Conservation (phyloP, 2,888 invertebrate genomes). For the Serripes groenlandicus region DNA sequence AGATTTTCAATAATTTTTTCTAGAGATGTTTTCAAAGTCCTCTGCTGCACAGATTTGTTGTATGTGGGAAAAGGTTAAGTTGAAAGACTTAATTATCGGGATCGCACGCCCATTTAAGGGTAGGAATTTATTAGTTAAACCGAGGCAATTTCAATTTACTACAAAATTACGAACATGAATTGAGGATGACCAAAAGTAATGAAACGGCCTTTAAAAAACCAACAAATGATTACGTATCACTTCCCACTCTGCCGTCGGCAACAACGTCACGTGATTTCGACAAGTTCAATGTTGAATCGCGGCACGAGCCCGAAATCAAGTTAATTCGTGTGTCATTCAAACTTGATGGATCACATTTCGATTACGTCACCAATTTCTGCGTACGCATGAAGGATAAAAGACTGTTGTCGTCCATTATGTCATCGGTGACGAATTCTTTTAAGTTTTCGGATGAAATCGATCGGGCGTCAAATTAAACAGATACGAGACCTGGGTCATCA, state of each 20-base stretch:
- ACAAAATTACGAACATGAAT: conserved; percentile 39
- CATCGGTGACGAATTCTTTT: conserved; percentile 25
- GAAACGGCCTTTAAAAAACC: conserved; percentile 7
- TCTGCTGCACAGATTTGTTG: too few species aligned
- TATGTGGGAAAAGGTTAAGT: too few species aligned
- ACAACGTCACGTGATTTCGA: neutral
- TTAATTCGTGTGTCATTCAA: conserved; percentile 49
- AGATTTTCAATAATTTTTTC: too few species aligned
- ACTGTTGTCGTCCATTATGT: conserved; percentile 11
- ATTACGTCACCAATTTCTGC: conserved; percentile 59
- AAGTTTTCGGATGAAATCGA: conserved; percentile 12
- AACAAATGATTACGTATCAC: conserved; percentile 17
- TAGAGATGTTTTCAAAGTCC: too few species aligned
- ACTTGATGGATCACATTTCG: conserved; percentile 55
- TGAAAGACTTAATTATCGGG: neutral
- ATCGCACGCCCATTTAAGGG: conserved; percentile 28
- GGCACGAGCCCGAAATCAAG: conserved; percentile 47
- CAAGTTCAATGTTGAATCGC: conserved; percentile 31
- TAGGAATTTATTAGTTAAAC: conserved; percentile 39
- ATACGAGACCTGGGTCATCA: too few species aligned
- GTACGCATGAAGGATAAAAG: conserved; percentile 11
- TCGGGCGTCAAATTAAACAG: conserved; percentile 27
- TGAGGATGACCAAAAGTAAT: conserved; percentile 10
- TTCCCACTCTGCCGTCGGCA: neutral
- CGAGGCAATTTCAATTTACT: conserved; percentile 46